These are phyloP conservation scores for Dione vanillae DNA, from an alignment of 2,888 invertebrate genomes.

Conservation along the genomic window DNA sequence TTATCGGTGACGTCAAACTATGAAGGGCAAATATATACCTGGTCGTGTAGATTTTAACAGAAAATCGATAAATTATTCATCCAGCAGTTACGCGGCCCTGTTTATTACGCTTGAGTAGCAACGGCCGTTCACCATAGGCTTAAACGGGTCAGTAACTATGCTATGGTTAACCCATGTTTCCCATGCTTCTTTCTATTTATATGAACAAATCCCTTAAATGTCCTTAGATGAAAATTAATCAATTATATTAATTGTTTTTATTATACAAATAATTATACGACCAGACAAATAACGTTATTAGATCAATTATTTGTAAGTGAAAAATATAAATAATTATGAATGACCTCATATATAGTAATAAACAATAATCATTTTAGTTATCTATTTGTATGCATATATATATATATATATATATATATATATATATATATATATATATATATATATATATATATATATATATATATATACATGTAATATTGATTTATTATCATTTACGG, in stretches of 20 bases:
- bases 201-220: background rate
- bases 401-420: no score
- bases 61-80: slow-evolving; percentile 62
- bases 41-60: slow-evolving; percentile 56
- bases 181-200: background rate
- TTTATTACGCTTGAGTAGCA: slow-evolving; percentile 43
- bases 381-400: no score
- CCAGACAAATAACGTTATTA: no score
- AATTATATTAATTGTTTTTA: background rate
- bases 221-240: background rate
- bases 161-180: background rate
- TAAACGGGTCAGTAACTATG: slow-evolving; percentile 6
- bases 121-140: slow-evolving; percentile 24
- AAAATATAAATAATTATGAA: no score
- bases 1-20: slow-evolving; percentile 56
- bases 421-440: no score
- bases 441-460: no score
- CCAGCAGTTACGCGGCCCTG: slow-evolving; percentile 43
- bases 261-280: no score
- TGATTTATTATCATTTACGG: no score
- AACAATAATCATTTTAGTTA: no score
- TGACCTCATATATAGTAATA: no score
- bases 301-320: no score
- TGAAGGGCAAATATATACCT: slow-evolving; percentile 50
- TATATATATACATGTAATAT: no score